A percentile compares a stretch with the other conserved stretches of the same genome.
Conservation (phyloP, 1,140 invertebrate genomes). For the Drosophila kepulauana region DNA sequence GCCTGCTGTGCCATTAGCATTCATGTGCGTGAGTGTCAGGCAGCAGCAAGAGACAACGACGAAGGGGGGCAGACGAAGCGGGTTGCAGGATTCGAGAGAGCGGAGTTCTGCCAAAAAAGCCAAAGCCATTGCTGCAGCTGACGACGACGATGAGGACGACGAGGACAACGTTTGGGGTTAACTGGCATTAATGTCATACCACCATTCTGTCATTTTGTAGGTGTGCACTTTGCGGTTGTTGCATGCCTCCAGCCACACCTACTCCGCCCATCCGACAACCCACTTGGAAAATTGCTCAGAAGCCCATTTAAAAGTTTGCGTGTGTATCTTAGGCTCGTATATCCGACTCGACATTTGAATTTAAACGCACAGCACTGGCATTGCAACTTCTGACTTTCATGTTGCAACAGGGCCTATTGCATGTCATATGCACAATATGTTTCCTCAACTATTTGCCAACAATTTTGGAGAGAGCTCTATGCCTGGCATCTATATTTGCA, state of each 20-base stretch:
- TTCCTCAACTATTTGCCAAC: slow-evolving; percentile 34
- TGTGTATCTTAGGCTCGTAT: slow-evolving; percentile 35
- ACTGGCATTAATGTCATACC: slow-evolving; percentile 80
- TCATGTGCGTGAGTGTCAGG: slow-evolving; percentile 64
- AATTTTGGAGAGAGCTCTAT: slow-evolving; percentile 1
- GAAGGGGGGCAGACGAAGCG: slow-evolving; percentile 7
- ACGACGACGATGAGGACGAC: slow-evolving; percentile 42
- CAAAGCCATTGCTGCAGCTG: slow-evolving; percentile 66
- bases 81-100: slow-evolving; percentile 10
- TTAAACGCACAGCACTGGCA: slow-evolving; percentile 36
- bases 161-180: slow-evolving; percentile 73
- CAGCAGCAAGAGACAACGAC: not conserved
- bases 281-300: slow-evolving; percentile 68
- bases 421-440: slow-evolving; percentile 23
- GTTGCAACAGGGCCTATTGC: slow-evolving; percentile 30
- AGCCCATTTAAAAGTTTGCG: slow-evolving; percentile 47
- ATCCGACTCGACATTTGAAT: slow-evolving; percentile 32
- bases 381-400: slow-evolving; percentile 4
- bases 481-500: not conserved
- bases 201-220: slow-evolving; percentile 60
- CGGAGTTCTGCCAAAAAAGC: slow-evolving; percentile 56
- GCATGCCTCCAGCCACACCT: slow-evolving; percentile 25
- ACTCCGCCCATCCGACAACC: not conserved
- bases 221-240: slow-evolving; percentile 60
- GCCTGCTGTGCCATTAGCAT: slow-evolving; percentile 62